Base-by-base conservation (phyloP, 1,140 invertebrate genomes). In the Hestina assimilis region DNA sequence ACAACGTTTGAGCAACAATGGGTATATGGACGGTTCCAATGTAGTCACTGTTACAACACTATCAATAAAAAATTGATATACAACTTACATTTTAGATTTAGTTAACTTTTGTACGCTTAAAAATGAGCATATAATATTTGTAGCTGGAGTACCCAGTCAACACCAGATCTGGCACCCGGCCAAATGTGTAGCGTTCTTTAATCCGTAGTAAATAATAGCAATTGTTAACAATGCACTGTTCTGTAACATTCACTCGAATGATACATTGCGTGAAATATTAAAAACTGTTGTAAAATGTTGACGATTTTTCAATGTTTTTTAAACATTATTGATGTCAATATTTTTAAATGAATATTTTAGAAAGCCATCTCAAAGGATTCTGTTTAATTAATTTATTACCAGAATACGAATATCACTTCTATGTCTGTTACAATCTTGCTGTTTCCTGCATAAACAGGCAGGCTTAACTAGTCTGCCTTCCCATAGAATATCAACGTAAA, bases 121-220 rank as follows among this genome's bases (percentile, higher is more conserved):
- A 42, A 42, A 42, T 47, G 29, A 47, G 12, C 15, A 31, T 33
- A 46, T 46, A 38, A 38, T 38, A 47, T 47, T 47, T 15, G 29
- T 17, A 38, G 15, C 14, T 17, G 33, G 33, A 17, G 17, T 42
- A 42, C 1, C 40, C 29, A 33, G 45, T 56, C 43, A 56, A 56
- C 35, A 56, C 43, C 33, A 56, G 45, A 9, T 1, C 17, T 56
- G 53, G 53, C 43, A 7, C 8, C 4, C 14, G 17, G 53, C 53
- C 53, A 55, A 55, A 55, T 55, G 53, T 55, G 15, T 29, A 55
- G 35, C 53, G 40, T 45, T 55, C 53, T 55, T 55, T 55, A 55
- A 45, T 55, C 53, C 53, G 14, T 21, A 23, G 26, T 47, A 55
- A 55, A 55, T 55, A 55, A 55, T 46, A 45, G 28, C 53, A 55